These are phyloP conservation scores for Platyscelio sp. DNA, from an alignment of 2,888 invertebrate genomes.

Conservation along the genomic window DNA sequence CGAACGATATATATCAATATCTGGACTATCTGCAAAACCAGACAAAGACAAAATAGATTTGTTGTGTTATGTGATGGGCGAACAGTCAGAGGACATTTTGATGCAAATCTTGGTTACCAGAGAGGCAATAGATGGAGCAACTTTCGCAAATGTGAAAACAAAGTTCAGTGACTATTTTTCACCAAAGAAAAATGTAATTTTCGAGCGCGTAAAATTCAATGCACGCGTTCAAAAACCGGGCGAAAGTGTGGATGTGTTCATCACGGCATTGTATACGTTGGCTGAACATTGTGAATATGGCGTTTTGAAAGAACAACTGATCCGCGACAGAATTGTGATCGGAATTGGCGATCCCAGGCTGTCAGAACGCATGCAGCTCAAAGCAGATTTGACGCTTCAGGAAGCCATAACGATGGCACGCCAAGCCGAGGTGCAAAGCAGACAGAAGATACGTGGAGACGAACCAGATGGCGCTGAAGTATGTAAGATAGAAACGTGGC, in stretches of 20 bases:
- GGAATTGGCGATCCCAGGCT: constrained; percentile 70
- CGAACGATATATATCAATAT: constrained; percentile 53
- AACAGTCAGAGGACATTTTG: constrained; percentile 70
- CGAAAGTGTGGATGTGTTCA: constrained; percentile 64
- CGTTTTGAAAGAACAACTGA: constrained; percentile 71
- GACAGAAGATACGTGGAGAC: constrained; percentile 12
- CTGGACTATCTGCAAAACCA: constrained; percentile 31
- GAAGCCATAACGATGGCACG: constrained; percentile 45
- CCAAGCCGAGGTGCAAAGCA: constrained; percentile 59
- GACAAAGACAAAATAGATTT: constrained; percentile 72
- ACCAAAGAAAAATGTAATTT: constrained; percentile 45
- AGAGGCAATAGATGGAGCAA: background rate
- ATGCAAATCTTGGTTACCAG: constrained; percentile 30
- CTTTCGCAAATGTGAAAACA: background rate
- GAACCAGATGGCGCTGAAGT: background rate
- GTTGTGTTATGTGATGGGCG: constrained; percentile 72
- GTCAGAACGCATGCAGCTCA: constrained; percentile 16
- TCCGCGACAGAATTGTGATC: constrained; percentile 76
- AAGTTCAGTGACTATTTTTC: constrained; percentile 66
- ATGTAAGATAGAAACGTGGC: background rate
- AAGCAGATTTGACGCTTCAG: background rate
- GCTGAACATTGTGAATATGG: constrained; percentile 71
- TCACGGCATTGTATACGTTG: constrained; percentile 71
- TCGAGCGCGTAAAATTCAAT: background rate
- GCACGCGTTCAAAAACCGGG: constrained; percentile 49